These are phyloP conservation scores for Ischnura elegans DNA, from an alignment of 2,888 invertebrate genomes.

Conservation along the genomic window DNA sequence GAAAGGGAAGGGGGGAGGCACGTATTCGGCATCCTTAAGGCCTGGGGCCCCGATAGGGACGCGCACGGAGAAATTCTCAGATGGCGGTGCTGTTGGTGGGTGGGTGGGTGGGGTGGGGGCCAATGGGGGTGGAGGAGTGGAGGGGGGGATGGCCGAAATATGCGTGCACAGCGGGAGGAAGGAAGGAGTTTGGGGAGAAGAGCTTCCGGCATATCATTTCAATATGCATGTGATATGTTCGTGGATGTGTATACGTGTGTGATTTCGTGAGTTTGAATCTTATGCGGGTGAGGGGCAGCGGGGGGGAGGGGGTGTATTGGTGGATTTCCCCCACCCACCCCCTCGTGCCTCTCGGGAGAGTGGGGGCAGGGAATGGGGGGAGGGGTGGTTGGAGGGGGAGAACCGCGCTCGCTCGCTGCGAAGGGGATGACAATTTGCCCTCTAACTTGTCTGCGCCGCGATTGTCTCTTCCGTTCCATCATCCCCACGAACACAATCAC, in stretches of 20 bases:
- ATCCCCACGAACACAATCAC: background rate
- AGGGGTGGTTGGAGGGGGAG: background rate
- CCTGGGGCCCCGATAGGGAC: conserved; percentile 25
- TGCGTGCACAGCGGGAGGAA: background rate
- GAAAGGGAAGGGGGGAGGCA: background rate
- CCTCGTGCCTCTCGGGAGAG: background rate
- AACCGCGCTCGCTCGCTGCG: background rate
- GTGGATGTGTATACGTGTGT: background rate
- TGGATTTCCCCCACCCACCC: background rate
- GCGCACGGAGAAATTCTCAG: background rate
- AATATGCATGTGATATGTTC: conserved; percentile 53
- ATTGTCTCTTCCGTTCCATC: background rate
- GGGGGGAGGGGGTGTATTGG: background rate
- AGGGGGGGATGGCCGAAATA: background rate
- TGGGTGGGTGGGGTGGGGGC: background rate
- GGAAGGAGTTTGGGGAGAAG: conserved; percentile 15
- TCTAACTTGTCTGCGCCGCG: background rate
- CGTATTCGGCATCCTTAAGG: conserved; percentile 38
- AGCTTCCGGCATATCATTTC: conserved; percentile 61
- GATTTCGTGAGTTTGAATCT: background rate
- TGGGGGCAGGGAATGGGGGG: background rate
- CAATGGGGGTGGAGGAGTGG: background rate
- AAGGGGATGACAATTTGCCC: background rate
- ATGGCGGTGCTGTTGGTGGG: background rate
- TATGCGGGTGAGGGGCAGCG: background rate